Conservation (phyloP, 2,888 invertebrate genomes). For the Dryococelus australis region DNA sequence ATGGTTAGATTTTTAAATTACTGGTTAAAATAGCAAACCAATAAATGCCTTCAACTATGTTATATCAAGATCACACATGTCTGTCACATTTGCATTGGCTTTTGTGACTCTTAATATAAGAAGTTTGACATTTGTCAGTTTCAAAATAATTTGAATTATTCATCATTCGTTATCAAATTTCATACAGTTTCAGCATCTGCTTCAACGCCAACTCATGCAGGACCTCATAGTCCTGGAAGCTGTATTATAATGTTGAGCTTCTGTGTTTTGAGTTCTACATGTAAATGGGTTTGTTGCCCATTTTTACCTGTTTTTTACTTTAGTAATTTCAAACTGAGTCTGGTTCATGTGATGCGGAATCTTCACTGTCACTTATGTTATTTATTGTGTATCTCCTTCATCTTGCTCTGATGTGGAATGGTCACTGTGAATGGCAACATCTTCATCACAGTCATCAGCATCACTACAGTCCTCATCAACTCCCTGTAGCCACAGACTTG, state of each 20-base stretch:
- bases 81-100: not conserved
- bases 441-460: not conserved
- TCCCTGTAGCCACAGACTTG: not conserved
- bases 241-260: not conserved
- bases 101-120: not conserved
- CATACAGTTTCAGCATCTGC: not conserved
- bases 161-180: not conserved
- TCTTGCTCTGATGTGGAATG: not conserved
- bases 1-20: not conserved
- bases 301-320: not conserved
- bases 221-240: not conserved
- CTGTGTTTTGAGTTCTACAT: not conserved
- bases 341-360: not conserved
- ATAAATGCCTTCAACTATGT: not conserved
- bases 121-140: not conserved
- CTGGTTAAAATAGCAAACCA: not conserved
- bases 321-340: not conserved
- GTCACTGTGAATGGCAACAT: slow-evolving; percentile 3
- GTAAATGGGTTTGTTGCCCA: not conserved
- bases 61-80: not conserved
- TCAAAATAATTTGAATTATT: not conserved
- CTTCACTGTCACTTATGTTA: not conserved
- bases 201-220: not conserved
- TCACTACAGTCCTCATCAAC: not conserved
- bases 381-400: not conserved